A percentile compares a stretch with the other conserved stretches of the same genome.
Conservation (phyloP, 2,888 invertebrate species). For the Eumerus sabulonum region DNA sequence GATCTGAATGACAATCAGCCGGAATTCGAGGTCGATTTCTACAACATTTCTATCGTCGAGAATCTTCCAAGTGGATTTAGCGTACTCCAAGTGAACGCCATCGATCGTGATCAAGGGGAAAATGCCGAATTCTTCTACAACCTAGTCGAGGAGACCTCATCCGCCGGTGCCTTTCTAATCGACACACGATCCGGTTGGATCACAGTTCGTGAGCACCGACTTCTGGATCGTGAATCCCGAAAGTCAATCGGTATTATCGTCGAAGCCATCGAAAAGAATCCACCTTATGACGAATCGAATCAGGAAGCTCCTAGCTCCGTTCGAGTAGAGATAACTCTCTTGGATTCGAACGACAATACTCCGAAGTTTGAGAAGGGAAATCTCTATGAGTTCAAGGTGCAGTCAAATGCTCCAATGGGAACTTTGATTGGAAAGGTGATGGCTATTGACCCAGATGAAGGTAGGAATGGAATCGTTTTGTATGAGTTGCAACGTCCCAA, state of each 20-base stretch:
- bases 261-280: conserved; percentile 88
- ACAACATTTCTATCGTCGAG: conserved; percentile 95
- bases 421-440: conserved; percentile 88
- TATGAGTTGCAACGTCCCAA: conserved; percentile 87
- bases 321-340: conserved; percentile 88
- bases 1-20: conserved; percentile 92
- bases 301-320: conserved; percentile 81
- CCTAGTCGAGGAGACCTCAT: conserved; percentile 83
- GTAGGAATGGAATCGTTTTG: conserved; percentile 85
- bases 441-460: conserved; percentile 89
- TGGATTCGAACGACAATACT: conserved; percentile 95
- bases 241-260: conserved; percentile 87
- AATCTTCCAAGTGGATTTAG: conserved; percentile 89
- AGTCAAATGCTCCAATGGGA: conserved; percentile 84
- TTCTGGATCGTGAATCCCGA: conserved; percentile 89
- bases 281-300: conserved; percentile 79
- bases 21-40: conserved; percentile 92
- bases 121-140: conserved; percentile 91
- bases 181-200: conserved; percentile 91
- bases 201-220: conserved; percentile 86
- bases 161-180: conserved; percentile 87
- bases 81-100: conserved; percentile 83
- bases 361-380: conserved; percentile 92
- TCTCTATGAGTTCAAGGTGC: conserved; percentile 88
- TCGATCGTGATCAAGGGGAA: conserved; percentile 90